Percentiles rank a stretch among this genome's conserved stretches.
Conservation (phyloP, 2,113 vertebrate species). For the Pollachius pollachius region DNA sequence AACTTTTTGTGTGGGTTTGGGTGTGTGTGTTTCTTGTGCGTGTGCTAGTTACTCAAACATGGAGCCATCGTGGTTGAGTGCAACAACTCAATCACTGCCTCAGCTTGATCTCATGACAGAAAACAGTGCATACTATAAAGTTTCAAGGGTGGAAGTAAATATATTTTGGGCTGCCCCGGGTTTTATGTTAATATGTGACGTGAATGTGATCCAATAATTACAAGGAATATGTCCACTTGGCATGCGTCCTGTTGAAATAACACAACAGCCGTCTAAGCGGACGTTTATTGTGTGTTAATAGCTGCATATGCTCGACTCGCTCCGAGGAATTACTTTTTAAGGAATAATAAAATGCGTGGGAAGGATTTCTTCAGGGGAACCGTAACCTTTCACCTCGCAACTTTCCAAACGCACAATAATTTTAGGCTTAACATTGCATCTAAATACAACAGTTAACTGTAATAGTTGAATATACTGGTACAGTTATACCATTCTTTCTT, state of each 20-base stretch:
- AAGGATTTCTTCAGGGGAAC: constrained; percentile 33
- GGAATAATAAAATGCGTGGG: constrained; percentile 41
- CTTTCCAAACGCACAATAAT: background rate
- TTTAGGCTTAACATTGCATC: background rate
- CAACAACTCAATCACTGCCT: background rate
- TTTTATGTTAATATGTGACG: constrained; percentile 56
- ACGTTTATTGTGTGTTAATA: constrained; percentile 57
- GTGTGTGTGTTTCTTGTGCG: constrained; percentile 14
- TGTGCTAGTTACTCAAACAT: background rate
- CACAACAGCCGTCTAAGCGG: constrained; percentile 48
- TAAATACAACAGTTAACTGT: background rate
- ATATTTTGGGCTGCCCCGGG: constrained; percentile 29
- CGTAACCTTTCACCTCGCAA: background rate
- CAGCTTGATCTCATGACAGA: background rate
- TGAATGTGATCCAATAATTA: constrained; percentile 57
- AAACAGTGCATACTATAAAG: background rate
- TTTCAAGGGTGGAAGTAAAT: constrained; percentile 27
- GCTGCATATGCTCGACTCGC: constrained; percentile 46
- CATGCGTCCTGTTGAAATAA: constrained; percentile 38
- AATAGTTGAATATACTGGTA: background rate
- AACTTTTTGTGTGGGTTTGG: background rate
- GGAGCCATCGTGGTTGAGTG: background rate
- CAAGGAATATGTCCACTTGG: constrained; percentile 36
- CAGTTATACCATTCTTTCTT: background rate
- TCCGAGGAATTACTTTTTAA: constrained; percentile 50